Evolutionary conservation across 2,113 vertebrate genomes (phyloP).

Genomic region (Chloropsis hardwickii): DNA sequence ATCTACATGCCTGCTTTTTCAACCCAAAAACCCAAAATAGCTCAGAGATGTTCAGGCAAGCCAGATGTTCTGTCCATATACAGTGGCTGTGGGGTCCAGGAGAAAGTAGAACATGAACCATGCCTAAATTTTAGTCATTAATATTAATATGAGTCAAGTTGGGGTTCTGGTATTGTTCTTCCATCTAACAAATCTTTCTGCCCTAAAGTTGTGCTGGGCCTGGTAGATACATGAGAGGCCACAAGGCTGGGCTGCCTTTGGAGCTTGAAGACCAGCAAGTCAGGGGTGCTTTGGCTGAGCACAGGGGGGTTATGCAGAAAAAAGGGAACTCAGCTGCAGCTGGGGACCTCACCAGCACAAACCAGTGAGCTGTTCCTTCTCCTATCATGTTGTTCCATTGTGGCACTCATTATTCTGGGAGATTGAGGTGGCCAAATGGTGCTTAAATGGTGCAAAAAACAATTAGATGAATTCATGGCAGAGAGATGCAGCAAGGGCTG

Average conservation of each 20-base stretch:
- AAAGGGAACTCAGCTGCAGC: background rate
- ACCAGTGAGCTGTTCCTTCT: background rate
- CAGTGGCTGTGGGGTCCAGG: background rate
- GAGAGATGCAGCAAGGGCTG: background rate
- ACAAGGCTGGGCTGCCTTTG: background rate
- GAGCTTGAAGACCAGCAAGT: background rate
- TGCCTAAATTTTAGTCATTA: background rate
- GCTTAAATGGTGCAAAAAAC: background rate
- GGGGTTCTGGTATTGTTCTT: background rate
- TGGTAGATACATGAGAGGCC: background rate
- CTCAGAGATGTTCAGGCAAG: background rate
- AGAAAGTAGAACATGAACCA: background rate
- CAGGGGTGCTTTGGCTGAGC: background rate
- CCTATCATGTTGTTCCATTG: background rate
- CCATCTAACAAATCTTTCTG: background rate
- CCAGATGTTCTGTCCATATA: background rate
- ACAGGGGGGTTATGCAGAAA: rapidly evolving
- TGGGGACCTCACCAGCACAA: background rate
- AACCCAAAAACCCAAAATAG: background rate
- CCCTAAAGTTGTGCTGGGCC: background rate
- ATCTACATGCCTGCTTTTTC: background rate
- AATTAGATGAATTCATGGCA: background rate
- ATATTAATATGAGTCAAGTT: background rate
- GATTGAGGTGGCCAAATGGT: background rate
- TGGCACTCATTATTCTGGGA: background rate